Evolutionary conservation across 2,888 invertebrate genomes (phyloP).

Genomic region (Muscina levida): DNA sequence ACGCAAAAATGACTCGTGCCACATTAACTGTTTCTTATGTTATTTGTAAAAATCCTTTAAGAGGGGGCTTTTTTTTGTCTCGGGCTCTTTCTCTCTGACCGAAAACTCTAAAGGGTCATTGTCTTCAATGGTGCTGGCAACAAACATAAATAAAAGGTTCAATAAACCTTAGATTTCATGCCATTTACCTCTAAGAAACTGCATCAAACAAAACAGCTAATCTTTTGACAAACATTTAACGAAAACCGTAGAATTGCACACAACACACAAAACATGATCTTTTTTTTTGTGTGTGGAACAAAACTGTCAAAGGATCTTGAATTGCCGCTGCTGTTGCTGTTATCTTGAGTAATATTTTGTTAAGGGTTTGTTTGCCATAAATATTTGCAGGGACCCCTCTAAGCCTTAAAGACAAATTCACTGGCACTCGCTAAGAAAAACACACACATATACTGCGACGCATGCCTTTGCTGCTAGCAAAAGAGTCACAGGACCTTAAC

Average conservation of each 20-base stretch:
- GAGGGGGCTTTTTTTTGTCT: no score
- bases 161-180: slow-evolving; percentile 64
- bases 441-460: not conserved
- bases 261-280: slow-evolving; percentile 35
- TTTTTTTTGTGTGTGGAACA: slow-evolving; percentile 23
- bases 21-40: slow-evolving; percentile 24
- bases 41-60: not conserved
- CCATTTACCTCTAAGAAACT: slow-evolving; percentile 42
- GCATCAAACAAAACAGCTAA: slow-evolving; percentile 51
- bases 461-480: not conserved
- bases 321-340: slow-evolving; percentile 9
- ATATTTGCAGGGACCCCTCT: not conserved
- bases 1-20: slow-evolving; percentile 22
- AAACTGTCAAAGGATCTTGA: slow-evolving; percentile 54
- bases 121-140: slow-evolving; percentile 12
- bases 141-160: slow-evolving; percentile 50
- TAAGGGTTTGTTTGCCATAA: slow-evolving; percentile 39
- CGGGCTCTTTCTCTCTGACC: not conserved
- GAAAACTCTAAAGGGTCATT: slow-evolving; percentile 21
- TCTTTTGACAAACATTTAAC: slow-evolving; percentile 60
- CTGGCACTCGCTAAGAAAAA: no score
- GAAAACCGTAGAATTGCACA: slow-evolving; percentile 44
- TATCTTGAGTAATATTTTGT: slow-evolving; percentile 42
- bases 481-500: slow-evolving; percentile 20
- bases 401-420: not conserved